Evolutionary conservation across 1,140 invertebrate species (phyloP), one percentile per base, ranked within the genome.

Genomic region (Drosophila cardini): DNA sequence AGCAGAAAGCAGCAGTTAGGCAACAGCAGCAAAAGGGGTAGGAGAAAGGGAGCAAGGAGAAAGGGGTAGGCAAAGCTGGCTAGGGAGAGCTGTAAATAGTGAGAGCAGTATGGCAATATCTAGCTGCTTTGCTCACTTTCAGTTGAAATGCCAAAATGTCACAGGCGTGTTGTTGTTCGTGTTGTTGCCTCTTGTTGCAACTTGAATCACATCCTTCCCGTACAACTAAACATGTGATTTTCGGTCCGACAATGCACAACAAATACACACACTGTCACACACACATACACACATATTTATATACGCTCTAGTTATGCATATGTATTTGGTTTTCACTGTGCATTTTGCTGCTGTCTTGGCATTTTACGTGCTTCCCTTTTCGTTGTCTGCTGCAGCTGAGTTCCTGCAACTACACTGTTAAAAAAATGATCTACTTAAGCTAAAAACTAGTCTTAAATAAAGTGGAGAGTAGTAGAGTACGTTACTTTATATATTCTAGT

Each of bases 161-260:
- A 77, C 72, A 71, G 74, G 74, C 79, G 21, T 26, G 21, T 26
- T n/a, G 80, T 52, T 74, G 63, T 63, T 78, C 57, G 58, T 61
- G 46, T 34, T 69, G 52, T 26, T 26, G 21, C 21, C 18, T 67
- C 56, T 52, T 38, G 72, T 70, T 76, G 84, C 84, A 89, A 84
- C 85, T 89, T 85, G 85, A 90, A 90, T 90, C 87, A 90, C 87
- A 90, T 90, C 87, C 87, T 90, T 86, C 87, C 87, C 82, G 79
- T 90, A 83, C 82, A 83, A 79, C 80, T 76, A 79, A 86, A 90
- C 87, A 90, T 83, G 87, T 87, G 87, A 90, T 86, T 90, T 90
- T 90, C 87, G 80, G 87, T 86, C 79, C 80, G 62, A 74, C 79
- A 76, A 68, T 70, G 65, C 68, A 65, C 46, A 76, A 68, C 43